Conservation (phyloP, 2,113 vertebrate species). For the Saccopteryx bilineata region DNA sequence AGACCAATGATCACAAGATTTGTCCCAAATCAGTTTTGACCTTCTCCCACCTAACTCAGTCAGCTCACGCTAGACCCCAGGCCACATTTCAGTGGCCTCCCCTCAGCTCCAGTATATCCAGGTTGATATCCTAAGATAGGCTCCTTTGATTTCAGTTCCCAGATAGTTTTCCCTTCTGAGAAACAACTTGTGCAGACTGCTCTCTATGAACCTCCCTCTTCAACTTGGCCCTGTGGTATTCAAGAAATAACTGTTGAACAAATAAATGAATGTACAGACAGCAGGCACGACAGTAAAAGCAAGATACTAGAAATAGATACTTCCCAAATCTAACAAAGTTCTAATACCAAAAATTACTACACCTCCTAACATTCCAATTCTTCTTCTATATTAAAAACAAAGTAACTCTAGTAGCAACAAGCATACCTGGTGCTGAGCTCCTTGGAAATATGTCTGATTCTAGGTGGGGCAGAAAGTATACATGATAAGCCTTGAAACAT, state of each 20-base stretch:
- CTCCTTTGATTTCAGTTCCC: background rate
- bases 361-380: background rate
- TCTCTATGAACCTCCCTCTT: background rate
- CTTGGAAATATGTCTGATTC: background rate
- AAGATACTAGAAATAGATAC: background rate
- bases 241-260: background rate
- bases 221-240: background rate
- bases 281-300: background rate
- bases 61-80: background rate
- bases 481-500: background rate
- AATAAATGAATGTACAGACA: background rate
- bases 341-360: background rate
- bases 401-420: background rate
- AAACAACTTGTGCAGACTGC: background rate
- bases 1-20: background rate
- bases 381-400: constrained; percentile 30
- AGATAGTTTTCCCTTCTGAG: background rate
- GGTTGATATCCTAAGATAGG: background rate
- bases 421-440: background rate
- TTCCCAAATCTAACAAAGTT: background rate
- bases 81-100: background rate
- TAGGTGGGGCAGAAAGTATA: background rate
- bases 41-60: background rate
- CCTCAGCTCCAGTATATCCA: background rate
- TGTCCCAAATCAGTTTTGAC: background rate